Base-by-base conservation (phyloP, 2,797 vertebrate species). In the Macroramphosus scolopax region DNA sequence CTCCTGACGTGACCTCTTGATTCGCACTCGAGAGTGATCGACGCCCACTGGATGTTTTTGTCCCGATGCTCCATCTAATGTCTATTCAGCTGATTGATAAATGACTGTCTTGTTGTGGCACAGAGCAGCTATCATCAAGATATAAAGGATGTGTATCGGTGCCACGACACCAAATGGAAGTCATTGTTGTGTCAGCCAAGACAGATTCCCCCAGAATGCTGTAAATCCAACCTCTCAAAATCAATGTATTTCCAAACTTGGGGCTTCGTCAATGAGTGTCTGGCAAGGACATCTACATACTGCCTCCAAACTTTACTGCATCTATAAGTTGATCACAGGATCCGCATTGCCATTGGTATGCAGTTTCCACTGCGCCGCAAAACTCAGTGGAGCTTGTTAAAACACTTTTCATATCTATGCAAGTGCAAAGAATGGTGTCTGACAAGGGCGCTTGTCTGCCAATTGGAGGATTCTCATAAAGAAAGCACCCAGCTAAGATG, bases 381-480 rank as follows among this genome's bases (percentile, higher is more conserved):
- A 76, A 80, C 71, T 70, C 76, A 66, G 70, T 16, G 35, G 68
- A 59, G 79, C 82, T 84, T 83, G 79, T 87, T 83, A 82, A 77
- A 84, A 77, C 77, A 69, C 72, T 80, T 83, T 79, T 85, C 77
- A 81, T 77, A 86, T 87, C 84, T 57, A 68, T 60, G 71, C 75
- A 72, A 83, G 83, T 76, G 74, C 78, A 76, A 77, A 77, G 82
- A 86, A 84, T 85, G 68, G 70, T 72, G 82, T 84, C 77, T 87
- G 83, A 86, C 86, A 83, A 81, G 83, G 75, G 63, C 54, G 60
- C 81, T 82, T 78, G 81, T 80, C 66, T 83, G 71, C 81, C 86
- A 81, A 85, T 84, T 81, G 77, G 72, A 68, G 74, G 59, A 64
- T 78, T 80, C 72, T 82, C 77, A 81, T 74, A 75, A 81, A 78